phyloP scores from a whole-genome alignment of 2,797 vertebrate genomes.

The Sitta carolinensis region DNA sequence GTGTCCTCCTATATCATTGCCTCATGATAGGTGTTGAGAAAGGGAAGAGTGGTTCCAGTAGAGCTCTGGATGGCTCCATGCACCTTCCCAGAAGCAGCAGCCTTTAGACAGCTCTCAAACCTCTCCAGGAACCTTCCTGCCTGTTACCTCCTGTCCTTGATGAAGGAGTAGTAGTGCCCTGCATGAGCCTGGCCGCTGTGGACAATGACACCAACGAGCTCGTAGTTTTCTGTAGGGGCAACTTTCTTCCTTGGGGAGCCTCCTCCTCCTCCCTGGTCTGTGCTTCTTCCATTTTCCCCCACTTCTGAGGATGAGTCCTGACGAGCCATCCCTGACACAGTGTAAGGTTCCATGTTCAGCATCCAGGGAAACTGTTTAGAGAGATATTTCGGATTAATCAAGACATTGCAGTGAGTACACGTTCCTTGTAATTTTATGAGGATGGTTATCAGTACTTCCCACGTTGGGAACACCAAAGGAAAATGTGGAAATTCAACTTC shows the following conservation, averaged over 20 bases:
- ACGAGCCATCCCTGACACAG: conserved; percentile 96
- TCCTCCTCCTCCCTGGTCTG: conserved; percentile 82
- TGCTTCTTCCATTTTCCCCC: conserved; percentile 84
- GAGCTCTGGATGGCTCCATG: neutral
- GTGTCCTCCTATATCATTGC: neutral
- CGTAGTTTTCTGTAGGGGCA: conserved; percentile 97
- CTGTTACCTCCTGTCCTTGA: conserved; percentile 93
- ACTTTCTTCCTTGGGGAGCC: conserved; percentile 97
- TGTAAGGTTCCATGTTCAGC: conserved; percentile 99
- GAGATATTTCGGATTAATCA: neutral
- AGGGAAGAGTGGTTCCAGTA: neutral
- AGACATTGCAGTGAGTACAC: accelerated
- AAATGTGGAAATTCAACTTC: neutral
- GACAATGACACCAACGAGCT: conserved; percentile 96
- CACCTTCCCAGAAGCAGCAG: neutral
- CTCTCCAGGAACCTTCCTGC: neutral
- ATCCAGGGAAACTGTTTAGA: conserved; percentile 93
- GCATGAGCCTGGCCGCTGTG: conserved; percentile 98
- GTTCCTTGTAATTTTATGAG: neutral
- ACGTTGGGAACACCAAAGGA: neutral
- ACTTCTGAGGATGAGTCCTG: conserved; percentile 92
- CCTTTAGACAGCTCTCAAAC: neutral
- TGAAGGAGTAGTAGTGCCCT: conserved; percentile 98
- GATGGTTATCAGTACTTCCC: neutral
- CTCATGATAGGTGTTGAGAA: neutral